phyloP scores from a whole-genome alignment of 2,113 vertebrate genomes.

The Taurulus bubalis region DNA sequence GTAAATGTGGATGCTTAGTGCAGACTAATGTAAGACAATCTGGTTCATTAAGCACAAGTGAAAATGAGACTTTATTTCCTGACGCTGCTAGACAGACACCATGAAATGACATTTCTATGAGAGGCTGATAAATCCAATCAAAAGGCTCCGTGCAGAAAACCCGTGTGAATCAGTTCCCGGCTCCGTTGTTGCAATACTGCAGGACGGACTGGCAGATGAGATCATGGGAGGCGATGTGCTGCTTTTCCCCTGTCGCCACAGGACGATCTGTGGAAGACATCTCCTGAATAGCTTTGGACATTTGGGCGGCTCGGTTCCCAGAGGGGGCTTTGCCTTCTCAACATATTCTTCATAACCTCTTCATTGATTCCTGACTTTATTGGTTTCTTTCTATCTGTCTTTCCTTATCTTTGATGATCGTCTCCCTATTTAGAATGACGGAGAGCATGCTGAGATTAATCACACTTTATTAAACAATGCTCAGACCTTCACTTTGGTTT shows the following conservation, averaged over 20 bases:
- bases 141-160: constrained; percentile 24
- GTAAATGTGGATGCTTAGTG: constrained; percentile 42
- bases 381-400: neutral
- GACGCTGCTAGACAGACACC: constrained; percentile 16
- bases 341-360: constrained; percentile 6
- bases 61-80: constrained; percentile 36
- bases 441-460: neutral
- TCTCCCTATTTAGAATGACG: neutral
- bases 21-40: constrained; percentile 41
- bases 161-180: neutral
- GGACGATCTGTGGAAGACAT: constrained; percentile 13
- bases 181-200: neutral
- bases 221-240: constrained; percentile 22
- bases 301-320: neutral
- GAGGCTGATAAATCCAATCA: constrained; percentile 38
- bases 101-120: constrained; percentile 28
- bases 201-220: constrained; percentile 37
- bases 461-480: neutral
- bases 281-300: constrained; percentile 50
- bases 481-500: neutral
- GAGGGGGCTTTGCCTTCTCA: constrained; percentile 17
- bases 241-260: constrained; percentile 32
- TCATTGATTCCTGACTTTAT: constrained; percentile 1
- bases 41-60: constrained; percentile 40
- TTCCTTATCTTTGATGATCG: neutral